Evolutionary conservation across 2,113 vertebrate genomes (phyloP).

Genomic region (Taxidea taxus): DNA sequence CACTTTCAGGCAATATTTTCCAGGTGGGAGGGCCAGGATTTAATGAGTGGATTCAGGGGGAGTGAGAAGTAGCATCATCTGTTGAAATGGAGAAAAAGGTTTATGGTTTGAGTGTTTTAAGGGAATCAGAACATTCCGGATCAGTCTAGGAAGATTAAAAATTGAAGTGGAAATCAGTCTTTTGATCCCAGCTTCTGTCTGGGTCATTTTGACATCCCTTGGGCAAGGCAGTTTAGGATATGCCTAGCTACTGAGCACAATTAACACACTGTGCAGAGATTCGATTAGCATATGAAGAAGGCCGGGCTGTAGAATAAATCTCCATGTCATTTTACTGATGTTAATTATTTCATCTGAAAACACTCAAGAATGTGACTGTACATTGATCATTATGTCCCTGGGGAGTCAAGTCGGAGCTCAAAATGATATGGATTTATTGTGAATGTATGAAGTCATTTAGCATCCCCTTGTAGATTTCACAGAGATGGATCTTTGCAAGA

Average conservation of each 20-base stretch:
- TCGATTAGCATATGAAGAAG: slow-evolving; percentile 41
- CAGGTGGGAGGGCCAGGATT: neutral
- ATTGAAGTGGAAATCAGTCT: neutral
- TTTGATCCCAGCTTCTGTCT: slow-evolving; percentile 25
- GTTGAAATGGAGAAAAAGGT: neutral
- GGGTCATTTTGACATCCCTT: neutral
- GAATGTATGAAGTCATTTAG: neutral
- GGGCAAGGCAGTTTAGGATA: neutral
- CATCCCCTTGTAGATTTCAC: neutral
- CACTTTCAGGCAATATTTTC: neutral
- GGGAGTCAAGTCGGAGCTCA: neutral
- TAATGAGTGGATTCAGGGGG: neutral
- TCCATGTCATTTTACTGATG: neutral
- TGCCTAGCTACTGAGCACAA: neutral
- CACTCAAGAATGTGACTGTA: neutral
- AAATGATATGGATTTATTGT: neutral
- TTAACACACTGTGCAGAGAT: slow-evolving; percentile 49
- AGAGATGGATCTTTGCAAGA: neutral
- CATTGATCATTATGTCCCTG: neutral
- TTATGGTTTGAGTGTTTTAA: neutral
- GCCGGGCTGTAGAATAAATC: slow-evolving; percentile 4
- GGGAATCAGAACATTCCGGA: neutral
- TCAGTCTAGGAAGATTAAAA: neutral
- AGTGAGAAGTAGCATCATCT: neutral
- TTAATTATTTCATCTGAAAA: slow-evolving; percentile 31